Conservation (phyloP, 1,140 invertebrate species). For the Drosophila carrolli region DNA sequence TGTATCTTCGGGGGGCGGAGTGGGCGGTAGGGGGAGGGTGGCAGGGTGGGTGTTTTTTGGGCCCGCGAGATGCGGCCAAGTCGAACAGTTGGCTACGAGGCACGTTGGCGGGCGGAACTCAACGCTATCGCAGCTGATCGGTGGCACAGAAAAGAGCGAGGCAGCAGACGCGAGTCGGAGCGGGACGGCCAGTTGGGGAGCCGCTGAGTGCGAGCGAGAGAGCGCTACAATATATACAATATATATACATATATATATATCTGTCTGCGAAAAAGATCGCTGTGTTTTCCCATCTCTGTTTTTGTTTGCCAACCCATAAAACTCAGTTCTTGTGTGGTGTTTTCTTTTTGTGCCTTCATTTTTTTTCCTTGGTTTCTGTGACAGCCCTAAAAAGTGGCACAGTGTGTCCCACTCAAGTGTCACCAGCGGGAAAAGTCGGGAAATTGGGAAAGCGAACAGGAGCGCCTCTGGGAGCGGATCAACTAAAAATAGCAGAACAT, state of each 20-base stretch:
- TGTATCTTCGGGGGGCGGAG: neutral
- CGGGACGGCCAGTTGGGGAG: constrained; percentile 1
- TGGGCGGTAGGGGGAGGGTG: neutral
- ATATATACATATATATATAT: neutral
- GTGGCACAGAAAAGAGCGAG: constrained; percentile 42
- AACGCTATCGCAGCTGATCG: constrained; percentile 56
- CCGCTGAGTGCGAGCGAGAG: neutral
- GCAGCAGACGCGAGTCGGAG: constrained; percentile 25
- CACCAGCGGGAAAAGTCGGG: constrained; percentile 21
- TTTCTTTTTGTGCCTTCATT: neutral
- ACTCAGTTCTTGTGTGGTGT: neutral
- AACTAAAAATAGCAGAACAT: constrained; percentile 62
- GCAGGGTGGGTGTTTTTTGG: constrained; percentile 9
- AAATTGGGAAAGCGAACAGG: constrained; percentile 33
- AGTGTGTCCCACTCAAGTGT: constrained; percentile 44
- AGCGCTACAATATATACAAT: neutral
- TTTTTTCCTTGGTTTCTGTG: constrained; percentile 6
- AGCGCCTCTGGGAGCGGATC: constrained; percentile 32
- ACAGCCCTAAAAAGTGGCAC: constrained; percentile 45
- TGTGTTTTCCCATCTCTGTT: constrained; percentile 12
- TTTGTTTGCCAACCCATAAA: constrained; percentile 20
- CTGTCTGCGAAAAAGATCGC: constrained; percentile 3
- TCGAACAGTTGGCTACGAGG: constrained; percentile 66
- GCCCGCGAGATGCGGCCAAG: constrained; percentile 25
- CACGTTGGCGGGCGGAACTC: constrained; percentile 63